Conservation (phyloP, 1,140 invertebrate genomes). For the Chironomus tepperi region DNA sequence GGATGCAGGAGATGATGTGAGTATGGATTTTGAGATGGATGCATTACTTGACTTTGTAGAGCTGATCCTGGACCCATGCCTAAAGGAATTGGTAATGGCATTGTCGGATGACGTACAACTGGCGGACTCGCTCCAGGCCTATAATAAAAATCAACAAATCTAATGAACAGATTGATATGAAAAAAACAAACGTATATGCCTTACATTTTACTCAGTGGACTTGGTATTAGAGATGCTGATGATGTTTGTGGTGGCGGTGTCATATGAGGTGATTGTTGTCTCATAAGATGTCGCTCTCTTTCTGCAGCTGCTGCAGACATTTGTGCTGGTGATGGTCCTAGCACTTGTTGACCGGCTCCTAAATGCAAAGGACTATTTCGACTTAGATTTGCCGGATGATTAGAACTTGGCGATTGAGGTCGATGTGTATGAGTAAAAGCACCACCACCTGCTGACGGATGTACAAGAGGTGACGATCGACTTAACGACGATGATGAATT, state of each 20-base stretch:
- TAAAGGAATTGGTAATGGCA: constrained; percentile 37
- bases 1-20: constrained; percentile 39
- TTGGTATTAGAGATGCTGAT: constrained; percentile 35
- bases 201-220: constrained; percentile 40
- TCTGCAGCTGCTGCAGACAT: constrained; percentile 34
- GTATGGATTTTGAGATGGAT: constrained; percentile 39
- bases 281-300: constrained; percentile 37
- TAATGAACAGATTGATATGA: constrained; percentile 30
- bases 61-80: constrained; percentile 34
- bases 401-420: constrained; percentile 34
- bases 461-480: constrained; percentile 32
- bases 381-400: constrained; percentile 36
- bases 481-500: constrained; percentile 31
- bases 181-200: constrained; percentile 31
- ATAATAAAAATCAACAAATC: not conserved
- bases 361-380: constrained; percentile 38
- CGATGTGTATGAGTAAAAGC: constrained; percentile 30
- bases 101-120: constrained; percentile 39
- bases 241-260: constrained; percentile 39
- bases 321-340: constrained; percentile 33
- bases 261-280: constrained; percentile 41
- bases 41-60: constrained; percentile 36
- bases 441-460: not conserved
- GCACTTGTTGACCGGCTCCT: constrained; percentile 34
- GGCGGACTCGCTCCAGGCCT: constrained; percentile 39